phyloP scores from a whole-genome alignment of 2,113 vertebrate genomes.

The Vimba vimba region DNA sequence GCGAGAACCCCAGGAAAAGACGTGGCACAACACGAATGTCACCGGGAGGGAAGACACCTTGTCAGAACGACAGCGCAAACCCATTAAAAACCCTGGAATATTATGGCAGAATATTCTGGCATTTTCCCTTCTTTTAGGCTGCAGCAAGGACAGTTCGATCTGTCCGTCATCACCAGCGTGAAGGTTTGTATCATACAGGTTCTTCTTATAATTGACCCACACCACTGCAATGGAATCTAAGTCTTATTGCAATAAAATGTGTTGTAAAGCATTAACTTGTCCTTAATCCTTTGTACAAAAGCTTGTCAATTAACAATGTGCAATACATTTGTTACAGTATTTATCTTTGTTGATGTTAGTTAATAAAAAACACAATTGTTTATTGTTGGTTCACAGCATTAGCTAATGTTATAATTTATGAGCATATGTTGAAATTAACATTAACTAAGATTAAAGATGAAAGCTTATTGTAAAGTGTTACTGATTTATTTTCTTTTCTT shows the following conservation, averaged over 20 bases:
- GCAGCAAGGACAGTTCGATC: background rate
- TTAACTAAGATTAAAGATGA: no score
- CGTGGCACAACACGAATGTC: conserved; percentile 14
- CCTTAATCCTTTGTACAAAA: background rate
- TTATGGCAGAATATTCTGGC: conserved; percentile 21
- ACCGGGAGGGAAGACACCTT: conserved; percentile 31
- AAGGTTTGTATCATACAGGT: background rate
- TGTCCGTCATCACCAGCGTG: background rate
- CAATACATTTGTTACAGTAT: no score
- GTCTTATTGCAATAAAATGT: background rate
- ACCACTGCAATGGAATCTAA: background rate
- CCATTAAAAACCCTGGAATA: conserved; percentile 46
- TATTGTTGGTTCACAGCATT: no score
- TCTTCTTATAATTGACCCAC: background rate
- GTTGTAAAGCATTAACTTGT: background rate
- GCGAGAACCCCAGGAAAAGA: conserved; percentile 52
- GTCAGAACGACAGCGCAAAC: conserved; percentile 40
- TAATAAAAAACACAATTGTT: no score
- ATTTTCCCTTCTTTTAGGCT: conserved; percentile 1
- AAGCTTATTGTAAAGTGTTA: no score
- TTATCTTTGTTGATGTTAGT: no score
- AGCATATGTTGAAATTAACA: no score
- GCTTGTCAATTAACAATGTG: no score
- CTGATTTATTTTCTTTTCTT: no score
- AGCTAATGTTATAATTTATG: no score